Conservation (phyloP, 2,797 vertebrate species). For the Hybognathus amarus region DNA sequence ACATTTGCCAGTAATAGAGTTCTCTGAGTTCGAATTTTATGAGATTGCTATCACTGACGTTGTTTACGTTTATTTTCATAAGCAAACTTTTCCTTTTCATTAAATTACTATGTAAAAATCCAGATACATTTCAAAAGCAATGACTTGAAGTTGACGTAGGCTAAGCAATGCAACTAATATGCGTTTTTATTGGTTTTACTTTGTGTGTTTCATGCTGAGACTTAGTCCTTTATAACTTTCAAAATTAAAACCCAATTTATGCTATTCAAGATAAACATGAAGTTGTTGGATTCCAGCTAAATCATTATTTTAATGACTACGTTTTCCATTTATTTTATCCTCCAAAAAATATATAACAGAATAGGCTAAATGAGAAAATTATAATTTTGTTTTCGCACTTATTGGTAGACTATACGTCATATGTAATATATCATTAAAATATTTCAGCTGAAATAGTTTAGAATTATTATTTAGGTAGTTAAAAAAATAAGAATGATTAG, state of each 20-base stretch:
- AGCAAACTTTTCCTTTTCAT: constrained; percentile 49
- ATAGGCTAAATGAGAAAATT: no score
- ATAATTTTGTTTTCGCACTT: not conserved
- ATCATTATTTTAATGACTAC: not conserved
- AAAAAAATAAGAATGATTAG: not conserved
- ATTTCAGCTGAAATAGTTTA: not conserved
- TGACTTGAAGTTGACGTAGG: not conserved
- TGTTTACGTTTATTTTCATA: constrained; percentile 56
- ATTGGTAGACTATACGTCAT: not conserved
- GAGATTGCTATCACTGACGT: constrained; percentile 34
- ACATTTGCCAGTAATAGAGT: constrained; percentile 65
- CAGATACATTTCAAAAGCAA: not conserved
- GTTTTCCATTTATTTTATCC: not conserved
- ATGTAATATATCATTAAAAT: not conserved
- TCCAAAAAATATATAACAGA: no score
- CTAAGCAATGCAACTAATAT: not conserved
- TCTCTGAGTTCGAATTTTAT: constrained; percentile 53
- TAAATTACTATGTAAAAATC: not conserved
- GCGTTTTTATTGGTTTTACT: constrained; percentile 3
- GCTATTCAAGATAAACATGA: not conserved
- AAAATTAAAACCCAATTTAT: not conserved
- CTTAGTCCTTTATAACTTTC: not conserved
- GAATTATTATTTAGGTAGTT: no score
- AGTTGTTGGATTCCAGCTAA: not conserved
- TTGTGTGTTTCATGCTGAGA: not conserved